phyloP scores from a whole-genome alignment of 2,888 invertebrate species.

The Dastarcus helophoroides region DNA sequence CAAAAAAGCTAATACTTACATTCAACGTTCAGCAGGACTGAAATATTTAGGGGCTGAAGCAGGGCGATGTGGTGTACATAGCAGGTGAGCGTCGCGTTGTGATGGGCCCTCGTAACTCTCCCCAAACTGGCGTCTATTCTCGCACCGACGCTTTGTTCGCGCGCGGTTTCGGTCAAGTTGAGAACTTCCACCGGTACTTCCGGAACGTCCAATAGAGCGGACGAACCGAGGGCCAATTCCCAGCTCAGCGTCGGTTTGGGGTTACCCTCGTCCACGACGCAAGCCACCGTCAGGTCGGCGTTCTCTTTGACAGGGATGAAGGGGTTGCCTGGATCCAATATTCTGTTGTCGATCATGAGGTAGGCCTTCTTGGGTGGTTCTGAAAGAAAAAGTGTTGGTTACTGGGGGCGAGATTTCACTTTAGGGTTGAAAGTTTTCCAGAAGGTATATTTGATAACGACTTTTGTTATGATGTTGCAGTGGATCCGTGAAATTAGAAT shows the following conservation, averaged over 20 bases:
- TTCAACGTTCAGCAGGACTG: constrained; percentile 52
- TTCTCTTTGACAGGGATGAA: constrained; percentile 82
- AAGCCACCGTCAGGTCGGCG: constrained; percentile 68
- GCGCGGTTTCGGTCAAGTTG: constrained; percentile 35
- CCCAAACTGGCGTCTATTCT: constrained; percentile 56
- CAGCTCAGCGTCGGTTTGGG: constrained; percentile 54
- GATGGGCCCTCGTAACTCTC: constrained; percentile 69
- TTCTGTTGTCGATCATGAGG: constrained; percentile 73
- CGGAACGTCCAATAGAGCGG: constrained; percentile 45
- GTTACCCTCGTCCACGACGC: constrained; percentile 75
- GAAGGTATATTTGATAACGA: too few species aligned
- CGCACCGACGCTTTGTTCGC: constrained; percentile 37
- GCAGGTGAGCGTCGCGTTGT: constrained; percentile 77
- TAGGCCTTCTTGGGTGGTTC: constrained; percentile 78
- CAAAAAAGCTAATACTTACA: too few species aligned
- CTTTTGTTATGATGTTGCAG: too few species aligned
- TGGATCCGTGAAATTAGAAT: too few species aligned
- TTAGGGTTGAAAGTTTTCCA: too few species aligned
- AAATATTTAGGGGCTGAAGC: constrained; percentile 44
- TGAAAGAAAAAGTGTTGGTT: constrained; percentile 40
- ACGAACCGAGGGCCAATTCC: constrained; percentile 53
- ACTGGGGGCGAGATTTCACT: too few species aligned
- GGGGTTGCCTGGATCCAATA: constrained; percentile 75
- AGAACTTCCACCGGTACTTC: constrained; percentile 44
- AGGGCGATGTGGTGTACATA: constrained; percentile 60